A percentile compares a stretch with the other conserved stretches of the same genome.
phyloP scores from a whole-genome alignment of 2,888 invertebrate species.

The Gibbula magus region DNA sequence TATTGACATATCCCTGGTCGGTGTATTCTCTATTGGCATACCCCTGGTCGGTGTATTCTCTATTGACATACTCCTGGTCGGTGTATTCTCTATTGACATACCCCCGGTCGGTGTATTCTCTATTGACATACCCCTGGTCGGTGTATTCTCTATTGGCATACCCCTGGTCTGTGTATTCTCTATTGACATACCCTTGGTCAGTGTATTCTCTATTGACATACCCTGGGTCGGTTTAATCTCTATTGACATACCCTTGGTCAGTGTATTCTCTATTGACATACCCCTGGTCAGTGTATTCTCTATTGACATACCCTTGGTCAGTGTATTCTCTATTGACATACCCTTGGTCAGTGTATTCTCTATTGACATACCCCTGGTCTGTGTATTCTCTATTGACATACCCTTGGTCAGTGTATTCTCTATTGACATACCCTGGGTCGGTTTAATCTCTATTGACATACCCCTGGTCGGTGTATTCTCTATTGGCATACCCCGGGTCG shows the following conservation, averaged over 20 bases:
- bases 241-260: constrained; percentile 91
- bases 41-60: constrained; percentile 93
- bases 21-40: constrained; percentile 93
- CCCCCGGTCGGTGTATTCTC: constrained; percentile 93
- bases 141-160: constrained; percentile 93
- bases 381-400: constrained; percentile 93
- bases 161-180: constrained; percentile 93
- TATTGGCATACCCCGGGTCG: constrained; percentile 91
- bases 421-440: constrained; percentile 91
- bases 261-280: constrained; percentile 93
- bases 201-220: constrained; percentile 93
- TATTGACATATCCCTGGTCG: constrained; percentile 91
- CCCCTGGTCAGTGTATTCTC: constrained; percentile 93
- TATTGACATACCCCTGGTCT: constrained; percentile 91
- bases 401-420: constrained; percentile 93
- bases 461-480: constrained; percentile 93
- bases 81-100: constrained; percentile 93
- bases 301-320: constrained; percentile 91
- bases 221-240: constrained; percentile 93
- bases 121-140: constrained; percentile 91
- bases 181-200: constrained; percentile 91
- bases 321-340: constrained; percentile 93
- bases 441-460: constrained; percentile 93
- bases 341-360: constrained; percentile 93
- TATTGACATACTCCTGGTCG: constrained; percentile 91